phyloP scores from a whole-genome alignment of 1,140 invertebrate genomes.

The Trypoxylus dichotomus region DNA sequence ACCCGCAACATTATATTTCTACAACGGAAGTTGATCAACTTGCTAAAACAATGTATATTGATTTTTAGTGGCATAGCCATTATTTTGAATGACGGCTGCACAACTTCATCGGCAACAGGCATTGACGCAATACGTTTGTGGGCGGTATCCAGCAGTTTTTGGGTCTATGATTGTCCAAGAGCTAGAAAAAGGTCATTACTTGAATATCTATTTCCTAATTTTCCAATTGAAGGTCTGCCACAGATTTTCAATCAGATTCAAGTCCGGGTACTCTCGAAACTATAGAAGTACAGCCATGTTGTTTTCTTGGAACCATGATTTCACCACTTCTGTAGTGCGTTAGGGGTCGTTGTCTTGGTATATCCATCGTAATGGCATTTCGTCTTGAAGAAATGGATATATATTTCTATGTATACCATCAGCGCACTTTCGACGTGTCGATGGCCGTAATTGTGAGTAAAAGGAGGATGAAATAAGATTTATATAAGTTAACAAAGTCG shows the following conservation, averaged over 20 bases:
- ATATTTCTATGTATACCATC: conserved; percentile 28
- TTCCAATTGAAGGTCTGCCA: background rate
- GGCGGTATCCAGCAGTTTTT: background rate
- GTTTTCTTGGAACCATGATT: background rate
- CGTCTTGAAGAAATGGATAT: conserved; percentile 33
- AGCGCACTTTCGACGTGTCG: too few relatives aligned
- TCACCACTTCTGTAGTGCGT: conserved; percentile 35
- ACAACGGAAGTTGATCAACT: background rate
- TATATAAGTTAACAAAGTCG: too few relatives aligned
- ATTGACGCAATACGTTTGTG: background rate
- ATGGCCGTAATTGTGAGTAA: too few relatives aligned
- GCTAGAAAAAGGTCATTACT: background rate
- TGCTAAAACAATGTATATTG: background rate
- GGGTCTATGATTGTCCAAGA: background rate
- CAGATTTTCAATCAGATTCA: conserved; percentile 15
- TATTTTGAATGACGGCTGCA: background rate
- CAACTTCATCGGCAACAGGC: background rate
- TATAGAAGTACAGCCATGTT: background rate
- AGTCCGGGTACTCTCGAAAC: background rate
- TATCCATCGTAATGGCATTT: conserved; percentile 43
- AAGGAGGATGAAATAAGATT: too few relatives aligned
- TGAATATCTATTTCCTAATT: background rate
- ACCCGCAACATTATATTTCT: too few relatives aligned
- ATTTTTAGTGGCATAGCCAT: background rate
- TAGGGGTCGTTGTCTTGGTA: conserved; percentile 47